Evolutionary conservation across 2,888 invertebrate species (phyloP), one percentile per base, ranked within the genome.

Genomic region (Tenthredo notha): DNA sequence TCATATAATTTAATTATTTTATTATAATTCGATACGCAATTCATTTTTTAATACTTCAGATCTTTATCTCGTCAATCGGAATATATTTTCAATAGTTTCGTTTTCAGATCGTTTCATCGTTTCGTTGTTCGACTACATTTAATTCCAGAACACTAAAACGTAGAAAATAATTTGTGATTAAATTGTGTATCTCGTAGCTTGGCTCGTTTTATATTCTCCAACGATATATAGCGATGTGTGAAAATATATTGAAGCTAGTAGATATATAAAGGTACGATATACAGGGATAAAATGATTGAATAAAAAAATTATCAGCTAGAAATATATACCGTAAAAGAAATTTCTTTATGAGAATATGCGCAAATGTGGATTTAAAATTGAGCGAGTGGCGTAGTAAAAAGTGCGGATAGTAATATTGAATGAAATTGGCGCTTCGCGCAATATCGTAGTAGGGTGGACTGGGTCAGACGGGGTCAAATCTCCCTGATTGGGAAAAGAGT

Each of bases 361-460:
- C 61, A 65, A 80, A 80, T 65, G 40, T 40, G 80, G 65, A 80
- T 80, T 37, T 43, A 61, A 61, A 80, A 80, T 80, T 58, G 61
- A 65, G 58, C 65, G 58, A 37, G 40, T 37, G 5, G 3, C 40
- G 61, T 65, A 80, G 80, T 80, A 80, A 80, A 61, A 80, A 80
- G 58, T 80, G 15, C 21, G 61, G 80, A 61, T 61, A 37, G 58
- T 58, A 61, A 75, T 61, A 84, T 86, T 65, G 50, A 86, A 75
- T 82, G 83, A 85, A 86, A 85, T 85, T 84, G 85, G 85, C 40
- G 33, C 80, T 61, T 80, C 25, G 80, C 61, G 61, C 37, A 25
- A 80, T 61, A 80, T 43, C 43, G 50, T 29, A 25, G 50, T 33
- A 12, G 33, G 77, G 1, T 54, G 29, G 75, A 10, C 50, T 43